Base-by-base conservation (phyloP, 2,113 vertebrate species). In the Polypterus senegalus region DNA sequence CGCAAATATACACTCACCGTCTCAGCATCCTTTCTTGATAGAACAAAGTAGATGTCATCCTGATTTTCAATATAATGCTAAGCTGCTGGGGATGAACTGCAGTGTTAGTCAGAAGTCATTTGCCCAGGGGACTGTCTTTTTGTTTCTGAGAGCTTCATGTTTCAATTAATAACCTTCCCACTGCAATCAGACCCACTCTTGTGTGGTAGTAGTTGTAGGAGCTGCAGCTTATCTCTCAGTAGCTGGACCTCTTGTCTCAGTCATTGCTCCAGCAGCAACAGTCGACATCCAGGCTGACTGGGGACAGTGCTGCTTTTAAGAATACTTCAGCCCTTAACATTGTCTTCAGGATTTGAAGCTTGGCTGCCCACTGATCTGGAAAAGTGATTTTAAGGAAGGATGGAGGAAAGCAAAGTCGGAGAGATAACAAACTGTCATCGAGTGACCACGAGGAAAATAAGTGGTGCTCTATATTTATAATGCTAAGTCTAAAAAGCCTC, bases 401-500 rank as follows among this genome's bases (percentile, higher is more conserved):
- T 49, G 54, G 45, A 44, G 83, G 74, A 69, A 81, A 88, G 86
- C 86, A 88, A 90, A 86, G 84, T 87, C 83, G 83, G 84, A 81
- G 69, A 79, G 79, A 80, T 83, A 83, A 77, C 84, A 85, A 83
- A 86, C 86, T 86, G 74, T 81, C 89, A 86, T 80, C 83, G 81
- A 81, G 81, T 87, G 80, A 87, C 82, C 80, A 70, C 67, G 82
- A 83, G 86, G 79, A 88, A 86, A 91, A 89, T 87, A 87, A 88
- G 70, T 78, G 74, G 76, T 81, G 81, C 85, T 84, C 88, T 87
- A 83, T 85, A 89, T 52, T 88, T 93, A 94, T 92, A 89, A 98
- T 97, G 95, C 90, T 89, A 91, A 92, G 89, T 88, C 83, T 83
- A 83, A 88, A 84, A 87, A 87, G 83, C 84, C 89, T 96, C 77